phyloP scores from a whole-genome alignment of 2,797 vertebrate species.

The Australoheros facetus region DNA sequence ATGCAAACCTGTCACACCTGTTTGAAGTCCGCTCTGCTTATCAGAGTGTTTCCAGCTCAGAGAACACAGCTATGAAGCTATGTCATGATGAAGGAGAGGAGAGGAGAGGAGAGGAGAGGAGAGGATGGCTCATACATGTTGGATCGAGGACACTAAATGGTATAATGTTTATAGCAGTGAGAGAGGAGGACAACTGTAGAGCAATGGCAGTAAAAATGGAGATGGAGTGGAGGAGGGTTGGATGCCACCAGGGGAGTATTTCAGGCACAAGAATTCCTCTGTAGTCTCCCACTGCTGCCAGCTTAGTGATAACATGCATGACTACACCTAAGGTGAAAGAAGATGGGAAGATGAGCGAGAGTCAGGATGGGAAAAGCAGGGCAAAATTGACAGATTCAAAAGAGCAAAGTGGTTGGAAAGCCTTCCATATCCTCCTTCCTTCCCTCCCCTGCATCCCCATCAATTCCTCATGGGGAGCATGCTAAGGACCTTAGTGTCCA shows the following conservation, averaged over 20 bases:
- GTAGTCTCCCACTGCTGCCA: constrained; percentile 69
- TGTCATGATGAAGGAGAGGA: constrained; percentile 22
- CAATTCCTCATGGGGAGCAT: constrained; percentile 24
- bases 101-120: not conserved
- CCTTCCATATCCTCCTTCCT: constrained; percentile 48
- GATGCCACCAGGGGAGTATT: constrained; percentile 58
- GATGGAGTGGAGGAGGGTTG: constrained; percentile 50
- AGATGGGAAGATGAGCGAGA: constrained; percentile 63
- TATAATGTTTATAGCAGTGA: constrained; percentile 55
- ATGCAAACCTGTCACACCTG: constrained; percentile 69
- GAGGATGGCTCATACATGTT: constrained; percentile 14
- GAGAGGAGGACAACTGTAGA: constrained; percentile 60
- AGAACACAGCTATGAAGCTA: constrained; percentile 25
- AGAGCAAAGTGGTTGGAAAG: constrained; percentile 75
- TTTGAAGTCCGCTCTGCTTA: constrained; percentile 64
- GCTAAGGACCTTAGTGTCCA: constrained; percentile 64
- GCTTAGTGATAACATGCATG: constrained; percentile 75
- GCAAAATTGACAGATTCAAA: constrained; percentile 67
- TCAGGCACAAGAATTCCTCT: constrained; percentile 57
- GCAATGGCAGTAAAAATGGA: constrained; percentile 59
- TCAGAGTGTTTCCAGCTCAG: constrained; percentile 54
- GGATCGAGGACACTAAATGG: constrained; percentile 53
- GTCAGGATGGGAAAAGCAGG: constrained; percentile 46
- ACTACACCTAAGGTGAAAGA: constrained; percentile 69
- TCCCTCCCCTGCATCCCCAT: constrained; percentile 9